These are phyloP conservation scores for Babylonia areolata DNA, from an alignment of 1,140 invertebrate species.

Conservation along the genomic window DNA sequence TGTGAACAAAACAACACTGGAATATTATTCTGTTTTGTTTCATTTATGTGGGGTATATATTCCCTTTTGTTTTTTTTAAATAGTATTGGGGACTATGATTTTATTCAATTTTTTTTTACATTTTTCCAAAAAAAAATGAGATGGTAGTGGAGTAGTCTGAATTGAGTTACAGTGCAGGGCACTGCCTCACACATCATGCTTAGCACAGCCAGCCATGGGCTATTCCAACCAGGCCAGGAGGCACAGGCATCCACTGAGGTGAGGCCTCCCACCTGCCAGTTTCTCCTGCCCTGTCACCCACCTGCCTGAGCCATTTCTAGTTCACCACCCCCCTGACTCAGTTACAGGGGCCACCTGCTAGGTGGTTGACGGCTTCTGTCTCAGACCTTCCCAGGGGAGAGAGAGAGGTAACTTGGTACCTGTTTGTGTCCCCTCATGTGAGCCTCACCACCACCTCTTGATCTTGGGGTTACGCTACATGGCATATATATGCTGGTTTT, in stretches of 20 bases:
- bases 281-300: neutral
- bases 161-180: constrained; percentile 45
- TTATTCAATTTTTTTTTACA: too few relatives aligned
- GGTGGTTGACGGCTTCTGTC: constrained; percentile 44
- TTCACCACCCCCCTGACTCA: constrained; percentile 33
- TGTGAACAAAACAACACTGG: too few relatives aligned
- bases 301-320: constrained; percentile 41
- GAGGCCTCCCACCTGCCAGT: neutral
- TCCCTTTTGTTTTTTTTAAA: neutral
- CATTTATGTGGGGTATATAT: too few relatives aligned
- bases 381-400: constrained; percentile 56
- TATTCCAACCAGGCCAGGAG: constrained; percentile 40
- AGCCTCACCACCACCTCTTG: constrained; percentile 45
- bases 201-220: constrained; percentile 45
- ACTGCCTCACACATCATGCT: constrained; percentile 49
- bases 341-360: constrained; percentile 47
- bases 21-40: too few relatives aligned
- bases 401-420: constrained; percentile 31
- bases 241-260: constrained; percentile 35
- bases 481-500: neutral
- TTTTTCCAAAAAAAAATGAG: constrained; percentile 43
- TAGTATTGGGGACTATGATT: neutral
- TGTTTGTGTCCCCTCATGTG: constrained; percentile 46
- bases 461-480: neutral
- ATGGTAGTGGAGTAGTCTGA: constrained; percentile 53